Percentiles rank a stretch among this genome's conserved stretches.
Conservation (phyloP, 2,888 invertebrate genomes). For the Meiosimyza decipiens region DNA sequence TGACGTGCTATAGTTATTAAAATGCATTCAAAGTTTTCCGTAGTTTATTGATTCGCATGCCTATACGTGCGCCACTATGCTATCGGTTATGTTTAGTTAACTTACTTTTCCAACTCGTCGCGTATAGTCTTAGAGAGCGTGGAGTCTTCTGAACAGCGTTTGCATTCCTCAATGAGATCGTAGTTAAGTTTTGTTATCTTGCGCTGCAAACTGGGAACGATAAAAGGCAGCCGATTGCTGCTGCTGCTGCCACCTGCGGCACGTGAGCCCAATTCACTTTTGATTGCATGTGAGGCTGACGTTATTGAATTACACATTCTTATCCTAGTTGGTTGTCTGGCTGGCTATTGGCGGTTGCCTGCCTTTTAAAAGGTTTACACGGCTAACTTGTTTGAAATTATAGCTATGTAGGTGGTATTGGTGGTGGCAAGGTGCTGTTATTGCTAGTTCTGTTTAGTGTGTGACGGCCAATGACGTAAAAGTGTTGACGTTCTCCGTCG, state of each 20-base stretch:
- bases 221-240: constrained; percentile 38
- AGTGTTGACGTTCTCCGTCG: too few relatives aligned
- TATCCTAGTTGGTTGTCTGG: neutral
- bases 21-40: too few relatives aligned
- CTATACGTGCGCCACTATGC: too few relatives aligned
- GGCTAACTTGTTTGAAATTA: too few relatives aligned
- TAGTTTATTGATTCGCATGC: too few relatives aligned
- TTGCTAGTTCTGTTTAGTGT: too few relatives aligned
- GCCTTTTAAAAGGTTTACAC: neutral
- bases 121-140: constrained; percentile 58
- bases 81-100: neutral
- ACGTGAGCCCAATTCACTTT: constrained; percentile 15
- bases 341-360: neutral
- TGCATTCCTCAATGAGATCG: constrained; percentile 63
- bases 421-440: too few relatives aligned
- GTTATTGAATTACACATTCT: constrained; percentile 42
- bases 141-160: constrained; percentile 59
- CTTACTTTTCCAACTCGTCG: constrained; percentile 62
- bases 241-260: constrained; percentile 19
- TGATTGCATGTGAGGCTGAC: constrained; percentile 24
- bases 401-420: too few relatives aligned
- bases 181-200: constrained; percentile 60
- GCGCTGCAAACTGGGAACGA: constrained; percentile 46
- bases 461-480: too few relatives aligned
- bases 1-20: too few relatives aligned